Conservation (phyloP, 2,113 vertebrate species). For the Zosterops lateralis region DNA sequence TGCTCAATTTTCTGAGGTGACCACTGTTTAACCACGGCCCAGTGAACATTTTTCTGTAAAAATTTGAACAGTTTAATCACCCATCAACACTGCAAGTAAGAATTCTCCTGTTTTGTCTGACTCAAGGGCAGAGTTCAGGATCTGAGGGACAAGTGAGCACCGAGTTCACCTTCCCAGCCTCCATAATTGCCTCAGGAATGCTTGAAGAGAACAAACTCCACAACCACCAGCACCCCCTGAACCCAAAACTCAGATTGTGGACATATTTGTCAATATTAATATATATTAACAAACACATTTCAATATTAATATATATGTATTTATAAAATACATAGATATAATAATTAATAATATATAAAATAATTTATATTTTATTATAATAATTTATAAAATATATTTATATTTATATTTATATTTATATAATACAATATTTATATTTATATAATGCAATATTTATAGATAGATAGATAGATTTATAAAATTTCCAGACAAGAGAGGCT, state of each 20-base stretch:
- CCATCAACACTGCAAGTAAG: rapidly evolving
- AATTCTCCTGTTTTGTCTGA: not conserved
- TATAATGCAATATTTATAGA: no score
- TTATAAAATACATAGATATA: no score
- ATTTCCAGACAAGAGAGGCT: not conserved
- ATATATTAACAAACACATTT: not conserved
- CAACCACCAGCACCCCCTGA: not conserved
- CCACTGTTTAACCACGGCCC: not conserved
- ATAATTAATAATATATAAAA: no score
- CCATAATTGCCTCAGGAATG: not conserved
- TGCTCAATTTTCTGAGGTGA: not conserved
- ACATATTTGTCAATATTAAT: not conserved
- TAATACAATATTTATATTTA: no score
- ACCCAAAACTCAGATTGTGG: rapidly evolving
- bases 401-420: no score
- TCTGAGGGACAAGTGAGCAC: not conserved
- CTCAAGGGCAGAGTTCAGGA: not conserved
- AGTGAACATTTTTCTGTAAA: not conserved
- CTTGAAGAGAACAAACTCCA: not conserved
- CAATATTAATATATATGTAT: no score
- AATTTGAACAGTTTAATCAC: not conserved
- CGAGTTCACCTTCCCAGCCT: not conserved
- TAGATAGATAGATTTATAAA: no score
- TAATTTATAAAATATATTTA: no score
- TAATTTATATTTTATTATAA: no score